These are phyloP conservation scores for Prochilodus magdalenae DNA, from an alignment of 2,113 vertebrate species.

Conservation along the genomic window DNA sequence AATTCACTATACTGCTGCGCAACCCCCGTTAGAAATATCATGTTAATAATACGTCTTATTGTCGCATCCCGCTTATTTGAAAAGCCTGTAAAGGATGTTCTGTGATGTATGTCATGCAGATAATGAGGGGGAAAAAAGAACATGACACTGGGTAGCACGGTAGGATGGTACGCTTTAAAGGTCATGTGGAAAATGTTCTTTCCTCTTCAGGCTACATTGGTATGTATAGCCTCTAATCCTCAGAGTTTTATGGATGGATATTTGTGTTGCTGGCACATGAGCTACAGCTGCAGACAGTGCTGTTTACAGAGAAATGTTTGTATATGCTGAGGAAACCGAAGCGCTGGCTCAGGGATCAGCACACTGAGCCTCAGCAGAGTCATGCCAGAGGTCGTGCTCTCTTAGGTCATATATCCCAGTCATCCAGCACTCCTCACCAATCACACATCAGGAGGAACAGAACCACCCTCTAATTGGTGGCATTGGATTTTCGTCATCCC, in stretches of 20 bases:
- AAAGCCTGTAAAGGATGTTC: neutral
- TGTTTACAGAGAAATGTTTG: slow-evolving; percentile 42
- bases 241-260: neutral
- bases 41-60: no score
- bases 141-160: neutral
- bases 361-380: slow-evolving; percentile 41
- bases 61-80: neutral
- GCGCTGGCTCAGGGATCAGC: slow-evolving; percentile 25
- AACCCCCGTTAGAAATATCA: no score
- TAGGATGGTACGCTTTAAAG: neutral
- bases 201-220: neutral
- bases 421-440: slow-evolving; percentile 20
- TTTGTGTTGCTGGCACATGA: slow-evolving; percentile 26
- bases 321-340: slow-evolving; percentile 33
- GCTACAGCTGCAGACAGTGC: slow-evolving; percentile 38
- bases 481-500: slow-evolving; percentile 14
- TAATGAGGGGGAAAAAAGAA: neutral
- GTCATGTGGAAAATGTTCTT: slow-evolving; percentile 22
- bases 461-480: slow-evolving; percentile 1
- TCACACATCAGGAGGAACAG: neutral
- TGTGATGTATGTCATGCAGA: neutral
- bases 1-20: no score
- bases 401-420: slow-evolving; percentile 14
- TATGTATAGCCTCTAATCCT: slow-evolving; percentile 5
- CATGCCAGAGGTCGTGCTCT: slow-evolving; percentile 27